These are phyloP conservation scores for Hirtodrosophila histrioides DNA, from an alignment of 2,888 invertebrate species.

Conservation along the genomic window DNA sequence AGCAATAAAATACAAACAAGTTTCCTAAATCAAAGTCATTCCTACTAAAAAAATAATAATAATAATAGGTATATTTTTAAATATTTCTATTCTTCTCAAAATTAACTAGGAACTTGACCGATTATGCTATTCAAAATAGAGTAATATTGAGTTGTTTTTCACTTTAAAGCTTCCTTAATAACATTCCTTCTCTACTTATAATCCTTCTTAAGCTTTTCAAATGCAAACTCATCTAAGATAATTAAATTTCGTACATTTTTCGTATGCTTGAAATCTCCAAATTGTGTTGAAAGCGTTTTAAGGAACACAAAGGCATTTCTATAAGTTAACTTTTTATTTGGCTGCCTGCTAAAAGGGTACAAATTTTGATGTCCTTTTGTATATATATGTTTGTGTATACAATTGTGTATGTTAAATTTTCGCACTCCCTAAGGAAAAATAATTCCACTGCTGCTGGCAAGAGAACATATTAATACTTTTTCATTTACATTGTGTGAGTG, in stretches of 20 bases:
- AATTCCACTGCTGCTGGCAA: slow-evolving; percentile 54
- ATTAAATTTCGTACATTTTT: not conserved
- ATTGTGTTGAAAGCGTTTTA: slow-evolving; percentile 36
- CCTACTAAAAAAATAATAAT: too few relatives aligned
- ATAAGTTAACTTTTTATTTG: slow-evolving; percentile 58
- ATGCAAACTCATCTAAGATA: not conserved
- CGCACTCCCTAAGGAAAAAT: slow-evolving; percentile 65
- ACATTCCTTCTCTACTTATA: too few relatives aligned
- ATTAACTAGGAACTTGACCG: too few relatives aligned
- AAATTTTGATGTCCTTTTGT: slow-evolving; percentile 61
- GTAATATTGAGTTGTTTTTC: too few relatives aligned
- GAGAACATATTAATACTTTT: slow-evolving; percentile 72
- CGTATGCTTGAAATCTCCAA: not conserved
- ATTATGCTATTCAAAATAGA: too few relatives aligned
- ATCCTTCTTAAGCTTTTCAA: not conserved
- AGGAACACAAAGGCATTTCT: slow-evolving; percentile 45
- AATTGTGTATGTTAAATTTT: slow-evolving; percentile 44
- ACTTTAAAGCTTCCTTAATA: too few relatives aligned
- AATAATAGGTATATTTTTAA: too few relatives aligned
- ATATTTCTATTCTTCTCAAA: too few relatives aligned
- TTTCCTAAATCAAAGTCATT: too few relatives aligned
- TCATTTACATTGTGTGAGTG: slow-evolving; percentile 61
- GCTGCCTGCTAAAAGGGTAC: slow-evolving; percentile 59
- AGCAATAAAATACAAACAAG: too few relatives aligned
- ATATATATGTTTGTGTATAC: slow-evolving; percentile 9